Evolutionary conservation across 2,113 vertebrate species (phyloP).

Genomic region (Ifrita kowaldi): DNA sequence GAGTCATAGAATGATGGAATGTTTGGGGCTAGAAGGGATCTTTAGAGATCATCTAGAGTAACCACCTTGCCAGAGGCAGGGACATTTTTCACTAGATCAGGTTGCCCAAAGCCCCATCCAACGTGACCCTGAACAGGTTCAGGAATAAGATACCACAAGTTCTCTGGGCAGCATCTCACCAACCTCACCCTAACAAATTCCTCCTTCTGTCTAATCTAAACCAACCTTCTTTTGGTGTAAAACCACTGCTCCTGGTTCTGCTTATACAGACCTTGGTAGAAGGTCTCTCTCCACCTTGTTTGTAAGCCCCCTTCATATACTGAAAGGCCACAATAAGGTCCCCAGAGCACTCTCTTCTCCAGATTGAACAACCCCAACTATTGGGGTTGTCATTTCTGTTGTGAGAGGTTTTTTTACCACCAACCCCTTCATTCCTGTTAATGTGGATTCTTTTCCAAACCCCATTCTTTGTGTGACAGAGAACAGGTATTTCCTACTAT

Average conservation of each 20-base stretch:
- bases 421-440: not conserved
- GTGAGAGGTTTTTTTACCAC: not conserved
- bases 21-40: not conserved
- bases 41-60: not conserved
- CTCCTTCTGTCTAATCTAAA: not conserved
- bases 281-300: not conserved
- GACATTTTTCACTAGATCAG: not conserved
- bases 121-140: not conserved
- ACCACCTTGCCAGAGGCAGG: not conserved
- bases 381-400: not conserved
- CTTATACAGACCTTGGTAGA: not conserved
- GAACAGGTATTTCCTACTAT: not conserved
- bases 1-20: not conserved
- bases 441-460: not conserved
- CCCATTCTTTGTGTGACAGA: not conserved
- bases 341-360: not conserved
- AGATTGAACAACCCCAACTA: not conserved
- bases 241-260: not conserved
- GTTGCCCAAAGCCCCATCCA: not conserved
- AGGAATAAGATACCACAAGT: not conserved
- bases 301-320: not conserved
- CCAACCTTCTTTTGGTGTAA: not conserved
- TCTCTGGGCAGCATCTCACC: rapidly evolving
- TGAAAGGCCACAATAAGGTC: not conserved
- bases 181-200: not conserved